phyloP scores from a whole-genome alignment of 2,113 vertebrate genomes.

The Odocoileus hemionus region DNA sequence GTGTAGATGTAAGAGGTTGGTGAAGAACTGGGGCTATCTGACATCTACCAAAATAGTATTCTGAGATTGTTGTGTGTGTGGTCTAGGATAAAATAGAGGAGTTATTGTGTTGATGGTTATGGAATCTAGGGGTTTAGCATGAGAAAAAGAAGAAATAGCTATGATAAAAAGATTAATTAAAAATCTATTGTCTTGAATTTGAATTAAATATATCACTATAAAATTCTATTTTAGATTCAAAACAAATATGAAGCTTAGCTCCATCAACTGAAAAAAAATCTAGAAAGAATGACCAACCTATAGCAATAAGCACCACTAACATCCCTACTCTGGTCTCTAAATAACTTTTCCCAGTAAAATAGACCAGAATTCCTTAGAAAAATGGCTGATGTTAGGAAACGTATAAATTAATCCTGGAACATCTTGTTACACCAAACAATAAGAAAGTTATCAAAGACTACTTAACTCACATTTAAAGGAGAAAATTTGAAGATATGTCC shows the following conservation, averaged over 20 bases:
- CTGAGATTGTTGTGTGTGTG: background rate
- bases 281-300: background rate
- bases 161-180: background rate
- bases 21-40: background rate
- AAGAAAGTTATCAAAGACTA: background rate
- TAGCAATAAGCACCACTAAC: background rate
- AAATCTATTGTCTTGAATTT: background rate
- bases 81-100: background rate
- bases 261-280: background rate
- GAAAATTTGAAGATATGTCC: background rate
- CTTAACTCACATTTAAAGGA: background rate
- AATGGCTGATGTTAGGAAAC: background rate
- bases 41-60: background rate
- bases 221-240: background rate
- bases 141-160: background rate
- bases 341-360: background rate
- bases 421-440: background rate
- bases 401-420: background rate
- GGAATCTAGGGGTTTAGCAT: background rate
- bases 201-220: background rate
- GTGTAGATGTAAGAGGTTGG: background rate
- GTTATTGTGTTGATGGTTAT: background rate
- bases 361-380: background rate
- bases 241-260: background rate
- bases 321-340: background rate